Base-by-base conservation (phyloP, 2,113 vertebrate genomes). In the Oryzias woworae region DNA sequence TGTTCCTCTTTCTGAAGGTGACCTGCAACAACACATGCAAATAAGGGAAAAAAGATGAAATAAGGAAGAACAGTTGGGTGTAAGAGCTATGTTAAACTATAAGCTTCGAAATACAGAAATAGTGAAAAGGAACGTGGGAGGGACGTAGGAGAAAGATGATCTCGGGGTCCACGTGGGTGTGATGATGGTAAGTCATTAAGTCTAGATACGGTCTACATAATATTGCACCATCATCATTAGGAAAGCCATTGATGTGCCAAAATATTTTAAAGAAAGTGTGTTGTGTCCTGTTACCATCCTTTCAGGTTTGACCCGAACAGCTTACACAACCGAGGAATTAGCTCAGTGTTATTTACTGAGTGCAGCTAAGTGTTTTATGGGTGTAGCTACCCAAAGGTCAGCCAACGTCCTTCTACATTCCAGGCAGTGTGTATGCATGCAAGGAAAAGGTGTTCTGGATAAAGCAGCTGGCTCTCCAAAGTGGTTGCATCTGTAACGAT, bases 111-210 rank as follows among this genome's bases (percentile, higher is more conserved):
- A 61, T 22, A 58, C 42, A 60, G 16, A 53, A 55, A 53, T 45
- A 49, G 13, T 36, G 23, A 60, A 17, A 42, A 5, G 12, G 41
- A 6, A 23, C 14, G 16, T 23, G 22, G 28, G 67, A 52, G 28
- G 24, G 15, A 24, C 49, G 17, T 47, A 14, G 53, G 55, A 53
- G 62, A 24, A 43, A 47, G 15, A 53, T 3, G 15, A 54, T 28
- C 14, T 26, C 23, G 50, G 68, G 31, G 48, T 65, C 60, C 17
- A 58, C 31, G 17, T 54, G 26, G 20, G 41, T 22, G 17, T 54
- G 58, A 20, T 61, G 14, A 18, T 57, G 14, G 1, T 44, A 15
- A 36, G 24, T 70, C 41, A 23, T 47, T n/a, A 10, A 45, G 18
- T 7, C 4, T 18, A 45, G 10, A 22, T 42, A 36, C 36, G 46